Percentiles rank a stretch among this genome's conserved stretches.
Conservation (phyloP, 2,113 vertebrate species). For the Sphyrna mokarran region DNA sequence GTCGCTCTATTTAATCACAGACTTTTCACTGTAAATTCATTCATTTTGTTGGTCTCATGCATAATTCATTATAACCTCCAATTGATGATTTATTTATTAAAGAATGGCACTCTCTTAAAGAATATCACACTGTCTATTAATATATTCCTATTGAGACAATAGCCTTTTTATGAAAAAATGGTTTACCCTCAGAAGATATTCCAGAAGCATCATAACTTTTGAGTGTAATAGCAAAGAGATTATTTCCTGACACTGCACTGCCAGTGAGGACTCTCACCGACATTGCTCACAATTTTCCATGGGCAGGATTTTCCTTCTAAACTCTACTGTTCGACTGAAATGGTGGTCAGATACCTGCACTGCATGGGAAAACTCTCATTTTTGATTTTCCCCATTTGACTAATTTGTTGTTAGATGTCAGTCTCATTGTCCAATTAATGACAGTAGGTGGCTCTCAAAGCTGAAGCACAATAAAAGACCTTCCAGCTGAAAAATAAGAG, state of each 20-base stretch:
- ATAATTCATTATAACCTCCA: neutral
- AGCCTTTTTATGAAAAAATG: neutral
- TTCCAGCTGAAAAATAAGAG: neutral
- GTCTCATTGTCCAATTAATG: neutral
- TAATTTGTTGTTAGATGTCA: no score
- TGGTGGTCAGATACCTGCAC: no score
- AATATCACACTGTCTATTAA: neutral
- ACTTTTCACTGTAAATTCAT: neutral
- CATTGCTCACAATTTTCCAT: neutral
- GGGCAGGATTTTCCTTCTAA: neutral
- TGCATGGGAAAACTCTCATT: neutral
- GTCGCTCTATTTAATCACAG: neutral
- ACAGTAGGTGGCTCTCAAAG: no score
- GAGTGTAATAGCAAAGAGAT: neutral
- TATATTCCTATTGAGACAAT: neutral
- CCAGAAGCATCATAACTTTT: neutral
- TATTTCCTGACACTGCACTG: neutral
- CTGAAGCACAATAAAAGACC: neutral
- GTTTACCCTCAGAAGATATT: neutral
- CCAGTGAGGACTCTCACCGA: neutral
- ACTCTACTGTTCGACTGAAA: neutral
- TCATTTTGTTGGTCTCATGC: neutral
- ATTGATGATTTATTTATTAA: neutral
- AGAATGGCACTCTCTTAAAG: neutral
- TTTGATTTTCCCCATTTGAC: neutral